Percentiles rank a stretch among this genome's conserved stretches.
Evolutionary conservation across 2,888 invertebrate genomes (phyloP).

Genomic region (Megastigmus dorsalis): DNA sequence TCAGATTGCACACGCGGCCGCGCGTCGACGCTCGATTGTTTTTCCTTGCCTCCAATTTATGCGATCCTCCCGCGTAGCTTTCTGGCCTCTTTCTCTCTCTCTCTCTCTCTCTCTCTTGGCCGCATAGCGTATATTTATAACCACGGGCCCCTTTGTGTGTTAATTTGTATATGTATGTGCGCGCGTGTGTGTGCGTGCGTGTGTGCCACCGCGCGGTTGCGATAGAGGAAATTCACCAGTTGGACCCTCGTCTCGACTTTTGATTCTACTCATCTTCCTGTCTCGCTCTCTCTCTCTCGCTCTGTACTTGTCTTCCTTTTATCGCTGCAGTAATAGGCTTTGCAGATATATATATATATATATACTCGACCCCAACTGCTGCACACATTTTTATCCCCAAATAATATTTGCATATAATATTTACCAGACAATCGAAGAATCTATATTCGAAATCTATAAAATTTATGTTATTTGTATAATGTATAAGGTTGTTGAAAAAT

Average conservation of each 20-base stretch:
- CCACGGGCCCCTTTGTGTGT: conserved; percentile 72
- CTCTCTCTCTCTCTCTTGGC: too few species aligned
- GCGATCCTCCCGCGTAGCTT: conserved; percentile 67
- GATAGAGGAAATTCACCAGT: conserved; percentile 48
- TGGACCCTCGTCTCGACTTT: conserved; percentile 27
- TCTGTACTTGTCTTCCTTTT: not conserved
- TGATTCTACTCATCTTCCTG: conserved; percentile 13
- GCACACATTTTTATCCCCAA: too few species aligned
- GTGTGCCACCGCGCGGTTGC: conserved; percentile 51
- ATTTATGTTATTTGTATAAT: too few species aligned
- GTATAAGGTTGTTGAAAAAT: too few species aligned
- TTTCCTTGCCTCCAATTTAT: conserved; percentile 69
- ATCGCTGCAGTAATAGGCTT: too few species aligned
- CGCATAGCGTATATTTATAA: conserved; percentile 70
- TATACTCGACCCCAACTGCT: too few species aligned
- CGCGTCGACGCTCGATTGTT: conserved; percentile 66
- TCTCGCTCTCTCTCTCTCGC: too few species aligned
- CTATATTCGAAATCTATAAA: too few species aligned
- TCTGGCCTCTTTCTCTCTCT: too few species aligned
- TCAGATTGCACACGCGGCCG: conserved; percentile 70
- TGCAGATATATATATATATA: too few species aligned
- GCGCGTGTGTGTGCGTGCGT: conserved; percentile 53
- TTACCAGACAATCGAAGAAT: too few species aligned
- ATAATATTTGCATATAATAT: too few species aligned
- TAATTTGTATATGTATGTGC: conserved; percentile 67